These are phyloP conservation scores for Brachionus manjavacas DNA, from an alignment of 1,140 invertebrate genomes.

Conservation along the genomic window DNA sequence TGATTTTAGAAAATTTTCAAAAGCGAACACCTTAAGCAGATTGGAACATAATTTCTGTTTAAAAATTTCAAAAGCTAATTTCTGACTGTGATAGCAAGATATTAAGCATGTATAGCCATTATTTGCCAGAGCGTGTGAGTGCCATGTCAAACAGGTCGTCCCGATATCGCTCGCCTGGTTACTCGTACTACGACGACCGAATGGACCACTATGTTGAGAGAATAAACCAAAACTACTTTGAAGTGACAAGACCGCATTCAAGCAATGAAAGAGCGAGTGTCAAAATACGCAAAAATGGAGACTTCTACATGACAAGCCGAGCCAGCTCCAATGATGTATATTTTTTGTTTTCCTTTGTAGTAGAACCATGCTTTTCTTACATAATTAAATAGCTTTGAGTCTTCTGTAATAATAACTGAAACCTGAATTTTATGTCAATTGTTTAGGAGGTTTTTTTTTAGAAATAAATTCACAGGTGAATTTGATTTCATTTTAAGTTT, in stretches of 20 bases:
- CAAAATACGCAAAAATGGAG: neutral
- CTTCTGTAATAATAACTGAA: neutral
- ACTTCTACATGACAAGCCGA: slow-evolving; percentile 17
- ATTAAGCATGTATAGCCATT: neutral
- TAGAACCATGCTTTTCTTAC: neutral
- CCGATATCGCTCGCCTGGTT: neutral
- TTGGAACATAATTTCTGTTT: neutral
- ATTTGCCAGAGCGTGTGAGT: neutral
- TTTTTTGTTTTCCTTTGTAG: neutral
- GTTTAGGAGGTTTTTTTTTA: neutral
- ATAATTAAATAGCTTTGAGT: neutral
- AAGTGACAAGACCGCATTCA: neutral
- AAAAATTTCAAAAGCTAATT: neutral
- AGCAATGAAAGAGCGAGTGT: neutral
- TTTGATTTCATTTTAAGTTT: neutral
- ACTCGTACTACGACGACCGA: neutral
- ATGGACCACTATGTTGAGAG: slow-evolving; percentile 20
- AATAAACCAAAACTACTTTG: neutral
- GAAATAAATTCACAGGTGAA: neutral
- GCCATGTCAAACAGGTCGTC: neutral
- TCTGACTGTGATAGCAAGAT: neutral
- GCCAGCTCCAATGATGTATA: slow-evolving; percentile 16
- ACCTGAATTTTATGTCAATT: slow-evolving; percentile 4
- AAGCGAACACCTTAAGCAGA: neutral
- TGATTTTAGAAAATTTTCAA: neutral